A percentile compares a stretch with the other conserved stretches of the same genome.
Conservation (phyloP, 1,140 invertebrate genomes). For the Drosophila repletoides region DNA sequence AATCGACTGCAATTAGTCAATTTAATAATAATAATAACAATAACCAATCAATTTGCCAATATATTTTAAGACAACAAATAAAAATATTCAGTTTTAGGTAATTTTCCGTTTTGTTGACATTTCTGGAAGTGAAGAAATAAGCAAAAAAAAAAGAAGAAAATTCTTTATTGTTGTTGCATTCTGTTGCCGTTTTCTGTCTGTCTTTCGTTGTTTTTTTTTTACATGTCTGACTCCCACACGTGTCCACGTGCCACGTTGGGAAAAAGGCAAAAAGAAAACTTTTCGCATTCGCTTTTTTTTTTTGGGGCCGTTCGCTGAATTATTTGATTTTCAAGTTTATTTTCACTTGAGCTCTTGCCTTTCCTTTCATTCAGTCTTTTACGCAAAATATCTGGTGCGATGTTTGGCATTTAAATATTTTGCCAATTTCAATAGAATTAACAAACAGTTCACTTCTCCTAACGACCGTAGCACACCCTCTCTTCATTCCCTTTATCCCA, state of each 20-base stretch:
- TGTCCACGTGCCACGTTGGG: conserved; percentile 12
- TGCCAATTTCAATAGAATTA: conserved; percentile 39
- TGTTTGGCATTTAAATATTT: conserved; percentile 53
- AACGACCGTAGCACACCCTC: not conserved
- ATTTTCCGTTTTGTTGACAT: conserved; percentile 24
- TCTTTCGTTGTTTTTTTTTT: conserved; percentile 35
- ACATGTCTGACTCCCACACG: conserved; percentile 42
- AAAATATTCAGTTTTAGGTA: conserved; percentile 1
- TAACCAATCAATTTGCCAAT: conserved; percentile 16
- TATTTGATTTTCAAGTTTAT: conserved; percentile 62
- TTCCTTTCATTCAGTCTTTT: not conserved
- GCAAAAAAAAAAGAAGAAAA: conserved; percentile 20
- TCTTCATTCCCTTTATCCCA: not conserved
- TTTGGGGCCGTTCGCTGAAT: conserved; percentile 36
- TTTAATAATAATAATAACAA: too few relatives aligned
- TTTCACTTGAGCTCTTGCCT: conserved; percentile 23
- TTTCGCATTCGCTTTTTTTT: conserved; percentile 49
- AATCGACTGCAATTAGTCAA: too few relatives aligned
- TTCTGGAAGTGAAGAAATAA: conserved; percentile 5
- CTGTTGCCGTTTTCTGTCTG: conserved; percentile 15
- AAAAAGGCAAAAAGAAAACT: conserved; percentile 41
- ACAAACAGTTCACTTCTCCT: conserved; percentile 11
- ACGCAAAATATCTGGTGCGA: conserved; percentile 4
- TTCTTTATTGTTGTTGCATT: conserved; percentile 14
- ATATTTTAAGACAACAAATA: not conserved